Conservation (phyloP, 2,113 vertebrate species). For the Anas platyrhynchos region DNA sequence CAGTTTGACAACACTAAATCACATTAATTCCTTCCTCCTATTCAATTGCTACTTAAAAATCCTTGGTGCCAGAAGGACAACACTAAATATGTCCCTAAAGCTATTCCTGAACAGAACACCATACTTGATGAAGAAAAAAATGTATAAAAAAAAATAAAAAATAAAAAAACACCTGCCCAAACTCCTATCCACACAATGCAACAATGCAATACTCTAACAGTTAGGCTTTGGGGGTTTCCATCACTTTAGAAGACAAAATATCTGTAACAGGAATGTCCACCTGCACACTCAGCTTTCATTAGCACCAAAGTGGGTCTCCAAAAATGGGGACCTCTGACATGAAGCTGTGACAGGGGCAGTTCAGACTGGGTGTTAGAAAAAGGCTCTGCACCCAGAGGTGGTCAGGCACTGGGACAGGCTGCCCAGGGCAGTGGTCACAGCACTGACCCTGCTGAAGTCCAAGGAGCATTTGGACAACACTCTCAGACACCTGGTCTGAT, state of each 20-base stretch:
- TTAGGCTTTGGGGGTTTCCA: neutral
- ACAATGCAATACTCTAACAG: neutral
- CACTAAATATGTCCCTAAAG: slow-evolving; percentile 5
- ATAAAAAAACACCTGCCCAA: neutral
- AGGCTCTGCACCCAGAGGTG: neutral
- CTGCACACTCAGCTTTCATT: neutral
- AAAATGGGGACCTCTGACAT: neutral
- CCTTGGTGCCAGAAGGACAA: slow-evolving; percentile 11
- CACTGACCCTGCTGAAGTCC: neutral
- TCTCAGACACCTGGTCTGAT: neutral
- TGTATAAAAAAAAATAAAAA: too few relatives aligned
- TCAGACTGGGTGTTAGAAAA: neutral
- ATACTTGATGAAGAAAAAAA: neutral
- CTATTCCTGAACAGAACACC: accelerated
- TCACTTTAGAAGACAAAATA: neutral
- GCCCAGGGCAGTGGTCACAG: neutral
- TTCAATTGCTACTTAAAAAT: slow-evolving; percentile 21
- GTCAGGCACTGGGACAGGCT: neutral
- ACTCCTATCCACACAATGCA: accelerated
- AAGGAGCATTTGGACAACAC: neutral
- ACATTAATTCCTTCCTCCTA: slow-evolving; percentile 67
- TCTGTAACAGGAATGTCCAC: neutral
- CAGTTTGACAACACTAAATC: slow-evolving; percentile 33
- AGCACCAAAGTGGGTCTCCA: neutral
- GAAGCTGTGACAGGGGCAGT: neutral